phyloP scores from a whole-genome alignment of 2,113 vertebrate genomes.

The Tenrec ecaudatus region DNA sequence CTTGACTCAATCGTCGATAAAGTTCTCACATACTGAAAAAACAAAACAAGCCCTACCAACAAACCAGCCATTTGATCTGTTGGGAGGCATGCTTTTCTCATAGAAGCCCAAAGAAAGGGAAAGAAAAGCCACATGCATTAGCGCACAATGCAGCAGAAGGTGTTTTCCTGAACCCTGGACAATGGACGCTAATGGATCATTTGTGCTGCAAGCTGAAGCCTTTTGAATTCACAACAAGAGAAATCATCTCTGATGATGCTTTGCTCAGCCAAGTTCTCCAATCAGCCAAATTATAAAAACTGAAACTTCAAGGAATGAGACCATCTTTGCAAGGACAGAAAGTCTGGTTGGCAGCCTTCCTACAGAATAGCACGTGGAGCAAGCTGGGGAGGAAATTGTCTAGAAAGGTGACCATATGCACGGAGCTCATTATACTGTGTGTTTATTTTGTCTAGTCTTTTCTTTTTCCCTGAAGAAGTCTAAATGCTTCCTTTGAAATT shows the following conservation, averaged over 20 bases:
- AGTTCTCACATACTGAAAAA: constrained; percentile 61
- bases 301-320: constrained; percentile 79
- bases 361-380: constrained; percentile 57
- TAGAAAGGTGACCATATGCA: constrained; percentile 51
- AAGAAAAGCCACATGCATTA: constrained; percentile 65
- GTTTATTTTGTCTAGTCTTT: constrained; percentile 1
- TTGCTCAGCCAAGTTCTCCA: constrained; percentile 82
- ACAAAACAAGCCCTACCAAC: no score
- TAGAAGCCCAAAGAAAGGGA: constrained; percentile 67
- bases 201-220: constrained; percentile 76
- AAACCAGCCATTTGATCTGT: constrained; percentile 64
- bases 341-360: constrained; percentile 75
- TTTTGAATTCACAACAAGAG: constrained; percentile 84
- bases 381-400: constrained; percentile 33
- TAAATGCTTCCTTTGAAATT: not conserved
- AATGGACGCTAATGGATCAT: constrained; percentile 82
- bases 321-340: constrained; percentile 75
- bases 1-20: constrained; percentile 66
- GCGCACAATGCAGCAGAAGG: constrained; percentile 79
- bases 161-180: constrained; percentile 80
- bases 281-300: constrained; percentile 83
- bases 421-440: not conserved
- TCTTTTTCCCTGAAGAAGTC: constrained; percentile 10
- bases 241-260: constrained; percentile 85
- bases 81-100: constrained; percentile 46